phyloP scores from a whole-genome alignment of 1,140 invertebrate species.

The Drosophila insularis region DNA sequence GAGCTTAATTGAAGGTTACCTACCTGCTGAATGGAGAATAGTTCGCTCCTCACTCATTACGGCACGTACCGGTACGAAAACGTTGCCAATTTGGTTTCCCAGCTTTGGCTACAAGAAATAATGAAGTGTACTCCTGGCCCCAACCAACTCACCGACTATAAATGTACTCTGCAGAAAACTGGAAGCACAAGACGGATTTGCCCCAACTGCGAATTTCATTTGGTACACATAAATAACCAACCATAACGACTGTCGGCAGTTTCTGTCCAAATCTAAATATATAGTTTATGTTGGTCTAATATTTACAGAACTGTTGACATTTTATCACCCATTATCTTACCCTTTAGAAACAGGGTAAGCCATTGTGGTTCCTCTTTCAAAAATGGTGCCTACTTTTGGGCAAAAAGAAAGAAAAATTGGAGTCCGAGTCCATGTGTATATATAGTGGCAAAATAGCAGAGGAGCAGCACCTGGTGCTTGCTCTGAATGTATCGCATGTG shows the following conservation, averaged over 20 bases:
- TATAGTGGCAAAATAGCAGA: neutral
- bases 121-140: neutral
- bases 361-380: slow-evolving; percentile 10
- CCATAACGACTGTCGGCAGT: too few species aligned
- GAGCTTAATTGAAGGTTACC: slow-evolving; percentile 80
- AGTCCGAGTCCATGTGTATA: neutral
- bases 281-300: too few species aligned
- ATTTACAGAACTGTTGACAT: too few species aligned
- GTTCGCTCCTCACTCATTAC: slow-evolving; percentile 39
- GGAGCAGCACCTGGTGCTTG: slow-evolving; percentile 22
- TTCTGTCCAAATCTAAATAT: too few species aligned
- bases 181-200: too few species aligned
- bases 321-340: too few species aligned
- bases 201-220: too few species aligned
- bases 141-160: neutral
- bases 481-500: neutral
- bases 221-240: too few species aligned
- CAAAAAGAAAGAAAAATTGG: neutral
- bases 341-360: too few species aligned
- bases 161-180: neutral
- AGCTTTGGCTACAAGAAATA: slow-evolving; percentile 17
- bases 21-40: slow-evolving; percentile 34
- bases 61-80: slow-evolving; percentile 43
- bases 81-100: slow-evolving; percentile 47
- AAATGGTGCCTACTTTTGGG: slow-evolving; percentile 30